Percentiles rank a stretch among this genome's conserved stretches.
Evolutionary conservation across 1,140 invertebrate species (phyloP).

Genomic region (Marisa cornuarietis): DNA sequence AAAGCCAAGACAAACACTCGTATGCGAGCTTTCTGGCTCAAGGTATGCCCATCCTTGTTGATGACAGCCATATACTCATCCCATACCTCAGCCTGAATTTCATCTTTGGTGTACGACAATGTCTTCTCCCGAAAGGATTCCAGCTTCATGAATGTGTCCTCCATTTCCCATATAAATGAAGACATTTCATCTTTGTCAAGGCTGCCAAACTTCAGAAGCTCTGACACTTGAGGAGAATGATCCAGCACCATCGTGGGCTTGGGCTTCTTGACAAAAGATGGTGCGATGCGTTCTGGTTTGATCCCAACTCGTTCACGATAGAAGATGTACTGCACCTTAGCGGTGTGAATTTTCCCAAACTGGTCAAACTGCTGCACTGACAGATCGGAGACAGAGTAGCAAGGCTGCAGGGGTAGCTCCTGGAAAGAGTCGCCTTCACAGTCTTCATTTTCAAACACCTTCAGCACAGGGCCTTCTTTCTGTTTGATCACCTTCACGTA

Average conservation of each 20-base stretch:
- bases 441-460: constrained; percentile 47
- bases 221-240: constrained; percentile 93
- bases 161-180: constrained; percentile 87
- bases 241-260: constrained; percentile 81
- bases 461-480: constrained; percentile 51
- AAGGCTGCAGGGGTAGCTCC: constrained; percentile 88
- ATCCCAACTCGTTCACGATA: constrained; percentile 98
- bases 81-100: constrained; percentile 94
- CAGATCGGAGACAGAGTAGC: constrained; percentile 80
- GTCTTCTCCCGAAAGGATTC: constrained; percentile 67
- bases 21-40: constrained; percentile 93
- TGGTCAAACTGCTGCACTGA: constrained; percentile 98
- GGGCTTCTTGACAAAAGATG: constrained; percentile 60
- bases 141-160: constrained; percentile 76
- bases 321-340: constrained; percentile 95
- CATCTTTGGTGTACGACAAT: constrained; percentile 96
- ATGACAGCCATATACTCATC: constrained; percentile 97
- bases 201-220: constrained; percentile 95
- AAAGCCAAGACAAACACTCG: constrained; percentile 96
- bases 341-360: constrained; percentile 98
- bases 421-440: constrained; percentile 51
- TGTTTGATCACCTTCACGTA: constrained; percentile 78
- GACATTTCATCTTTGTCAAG: constrained; percentile 90
- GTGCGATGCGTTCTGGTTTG: constrained; percentile 87
- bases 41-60: constrained; percentile 77